Evolutionary conservation across 2,797 vertebrate genomes (phyloP), one percentile per base, ranked within the genome.

Genomic region (Myioborus miniatus): DNA sequence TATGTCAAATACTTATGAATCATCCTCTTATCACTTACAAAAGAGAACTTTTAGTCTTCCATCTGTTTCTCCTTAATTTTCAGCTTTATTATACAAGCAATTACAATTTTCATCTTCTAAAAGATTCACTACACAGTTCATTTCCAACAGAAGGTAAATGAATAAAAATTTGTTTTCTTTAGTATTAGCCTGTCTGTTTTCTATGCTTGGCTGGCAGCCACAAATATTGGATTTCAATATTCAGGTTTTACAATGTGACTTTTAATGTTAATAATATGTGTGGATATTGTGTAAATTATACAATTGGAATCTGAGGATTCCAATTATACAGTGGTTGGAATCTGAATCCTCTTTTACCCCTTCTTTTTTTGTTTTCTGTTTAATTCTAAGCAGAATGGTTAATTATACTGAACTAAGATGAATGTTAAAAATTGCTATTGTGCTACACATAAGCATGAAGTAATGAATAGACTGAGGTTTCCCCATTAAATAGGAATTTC

Each of bases 51-150:
- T 63, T 74, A 90, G 75, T 93, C 90, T 91, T 94, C 87, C 59
- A 92, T 95, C 91, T 97, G 91, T 72, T 94, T 79, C 67, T 95
- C 53, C 83, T 91, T 88, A 94, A 93, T 95, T 91, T 96, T 95
- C 71, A 80, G 92, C 86, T 94, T 96, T 96, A 91, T 94, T 96
- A 87, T 92, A 85, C 69, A 79, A 43, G 29, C 90, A 90, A 77
- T 93, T 96, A 95, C 83, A 91, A 77, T 95, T 93, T 97, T 96
- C 44, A 32, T 76, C 88, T 84, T 89, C 60, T 95, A 87, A 94
- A 94, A 94, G 94, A 94, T 82, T 95, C 79, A 46, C 75, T 84
- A 26, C 52, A 52, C 47, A 75, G 39, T 85, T 94, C 53, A 63
- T 90, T 93, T 96, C 59, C 75, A 55, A 53, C 41, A 80, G 89